A percentile compares a stretch with the other conserved stretches of the same genome.
Evolutionary conservation across 2,888 invertebrate species (phyloP).

Genomic region (Sarcophaga rosellei): DNA sequence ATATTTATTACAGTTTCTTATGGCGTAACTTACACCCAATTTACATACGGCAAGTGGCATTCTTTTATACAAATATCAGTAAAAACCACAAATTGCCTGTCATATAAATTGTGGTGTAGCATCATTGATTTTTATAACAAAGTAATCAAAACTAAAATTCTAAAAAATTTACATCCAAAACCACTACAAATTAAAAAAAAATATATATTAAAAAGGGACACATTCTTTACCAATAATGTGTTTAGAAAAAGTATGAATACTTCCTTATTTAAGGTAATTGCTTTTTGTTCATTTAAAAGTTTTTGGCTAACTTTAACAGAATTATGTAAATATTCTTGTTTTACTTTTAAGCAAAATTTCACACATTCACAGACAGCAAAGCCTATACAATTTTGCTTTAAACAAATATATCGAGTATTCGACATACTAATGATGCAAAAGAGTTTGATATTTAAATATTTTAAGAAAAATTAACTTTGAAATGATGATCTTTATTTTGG

Average conservation of each 20-base stretch:
- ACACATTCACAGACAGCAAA: slow-evolving; percentile 64
- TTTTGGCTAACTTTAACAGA: slow-evolving; percentile 43
- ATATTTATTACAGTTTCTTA: too few relatives aligned
- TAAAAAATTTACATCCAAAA: slow-evolving; percentile 60
- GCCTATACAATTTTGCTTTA: slow-evolving; percentile 62
- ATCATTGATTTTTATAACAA: slow-evolving; percentile 13
- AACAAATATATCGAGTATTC: slow-evolving; percentile 18
- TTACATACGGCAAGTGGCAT: too few relatives aligned
- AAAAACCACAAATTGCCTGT: too few relatives aligned
- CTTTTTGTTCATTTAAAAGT: slow-evolving; percentile 23
- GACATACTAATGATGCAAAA: slow-evolving; percentile 54
- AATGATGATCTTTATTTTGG: too few relatives aligned
- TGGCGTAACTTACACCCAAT: too few relatives aligned
- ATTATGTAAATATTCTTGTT: slow-evolving; percentile 10
- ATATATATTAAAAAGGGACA: slow-evolving; percentile 15
- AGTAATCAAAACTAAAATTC: slow-evolving; percentile 39
- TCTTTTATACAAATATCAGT: too few relatives aligned
- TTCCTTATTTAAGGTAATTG: slow-evolving; percentile 36
- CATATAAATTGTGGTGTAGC: not conserved
- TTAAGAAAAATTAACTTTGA: not conserved
- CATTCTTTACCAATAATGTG: slow-evolving; percentile 62
- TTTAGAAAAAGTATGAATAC: slow-evolving; percentile 35
- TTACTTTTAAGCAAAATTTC: slow-evolving; percentile 40
- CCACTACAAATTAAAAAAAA: slow-evolving; percentile 61
- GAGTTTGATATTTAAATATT: not conserved